Percentiles rank a stretch among this genome's conserved stretches.
Conservation (phyloP, 2,113 vertebrate genomes). For the Callipepla squamata region DNA sequence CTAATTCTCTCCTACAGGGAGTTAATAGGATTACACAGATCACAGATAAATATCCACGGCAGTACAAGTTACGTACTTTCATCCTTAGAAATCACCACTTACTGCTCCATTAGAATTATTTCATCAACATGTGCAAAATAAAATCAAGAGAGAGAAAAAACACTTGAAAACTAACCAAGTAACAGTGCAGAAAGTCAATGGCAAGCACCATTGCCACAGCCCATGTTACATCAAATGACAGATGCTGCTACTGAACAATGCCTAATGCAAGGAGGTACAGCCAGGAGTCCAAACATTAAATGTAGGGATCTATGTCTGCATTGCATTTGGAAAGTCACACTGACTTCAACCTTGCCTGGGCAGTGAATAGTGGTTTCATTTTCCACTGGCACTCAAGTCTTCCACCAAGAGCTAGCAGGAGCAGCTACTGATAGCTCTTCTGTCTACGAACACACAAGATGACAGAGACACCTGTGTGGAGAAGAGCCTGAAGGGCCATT, state of each 20-base stretch:
- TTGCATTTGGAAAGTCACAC: background rate
- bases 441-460: background rate
- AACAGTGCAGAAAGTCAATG: background rate
- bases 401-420: background rate
- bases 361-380: background rate
- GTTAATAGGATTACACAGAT: background rate
- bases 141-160: background rate
- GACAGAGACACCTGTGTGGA: background rate
- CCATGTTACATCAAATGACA: background rate
- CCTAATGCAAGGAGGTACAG: fast-evolving
- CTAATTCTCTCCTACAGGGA: background rate
- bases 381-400: background rate
- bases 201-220: background rate
- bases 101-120: background rate
- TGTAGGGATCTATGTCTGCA: background rate
- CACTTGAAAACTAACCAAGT: background rate
- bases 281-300: background rate
- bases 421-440: background rate
- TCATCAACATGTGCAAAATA: background rate
- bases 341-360: background rate
- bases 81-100: background rate
- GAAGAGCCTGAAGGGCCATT: background rate
- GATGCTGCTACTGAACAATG: background rate
- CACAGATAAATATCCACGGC: background rate
- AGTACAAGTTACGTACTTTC: background rate